phyloP scores from a whole-genome alignment of 2,113 vertebrate species.

The Phylloscopus trochilus region DNA sequence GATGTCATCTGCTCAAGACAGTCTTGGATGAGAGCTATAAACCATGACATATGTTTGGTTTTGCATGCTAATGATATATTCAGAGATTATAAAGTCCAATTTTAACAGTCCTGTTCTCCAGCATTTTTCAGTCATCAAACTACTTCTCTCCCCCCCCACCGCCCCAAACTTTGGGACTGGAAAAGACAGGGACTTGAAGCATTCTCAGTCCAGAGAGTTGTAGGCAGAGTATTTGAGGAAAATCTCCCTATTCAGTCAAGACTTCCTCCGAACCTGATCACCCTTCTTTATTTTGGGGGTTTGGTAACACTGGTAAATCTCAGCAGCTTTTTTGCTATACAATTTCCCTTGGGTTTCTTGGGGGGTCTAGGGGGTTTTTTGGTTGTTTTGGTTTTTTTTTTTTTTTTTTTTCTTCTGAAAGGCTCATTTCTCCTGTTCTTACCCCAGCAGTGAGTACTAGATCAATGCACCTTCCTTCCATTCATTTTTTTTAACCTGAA shows the following conservation, averaged over 20 bases:
- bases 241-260: not conserved
- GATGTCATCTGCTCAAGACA: not conserved
- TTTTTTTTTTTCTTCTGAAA: not conserved
- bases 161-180: not conserved
- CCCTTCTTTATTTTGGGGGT: not conserved
- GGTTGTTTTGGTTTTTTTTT: no score
- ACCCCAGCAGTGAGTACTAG: not conserved
- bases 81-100: not conserved
- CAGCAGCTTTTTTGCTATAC: not conserved
- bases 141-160: not conserved
- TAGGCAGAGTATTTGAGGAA: not conserved
- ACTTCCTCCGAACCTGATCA: not conserved
- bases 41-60: not conserved
- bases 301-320: not conserved
- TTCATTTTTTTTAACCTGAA: not conserved
- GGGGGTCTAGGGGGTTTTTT: accelerated
- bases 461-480: not conserved
- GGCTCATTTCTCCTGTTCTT: not conserved
- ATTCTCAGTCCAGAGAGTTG: not conserved
- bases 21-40: not conserved
- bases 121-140: not conserved
- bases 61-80: not conserved
- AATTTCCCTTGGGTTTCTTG: not conserved
- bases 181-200: not conserved
- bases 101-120: not conserved